These are phyloP conservation scores for Furcula furcula DNA, from an alignment of 2,888 invertebrate species.

Conservation along the genomic window DNA sequence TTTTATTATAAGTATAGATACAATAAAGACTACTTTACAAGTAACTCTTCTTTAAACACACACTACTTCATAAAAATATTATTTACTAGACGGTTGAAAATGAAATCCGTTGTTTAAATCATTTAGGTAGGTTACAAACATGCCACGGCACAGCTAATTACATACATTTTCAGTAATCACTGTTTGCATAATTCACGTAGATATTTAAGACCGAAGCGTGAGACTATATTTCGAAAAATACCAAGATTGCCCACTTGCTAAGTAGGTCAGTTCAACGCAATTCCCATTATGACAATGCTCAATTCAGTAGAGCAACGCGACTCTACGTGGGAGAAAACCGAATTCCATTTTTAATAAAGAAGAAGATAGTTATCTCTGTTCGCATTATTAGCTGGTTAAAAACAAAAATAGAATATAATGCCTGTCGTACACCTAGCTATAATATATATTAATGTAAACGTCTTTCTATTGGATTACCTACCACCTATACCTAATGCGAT, in stretches of 20 bases:
- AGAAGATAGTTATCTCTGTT: conserved; percentile 26
- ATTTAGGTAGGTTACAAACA: no score
- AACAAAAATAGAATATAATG: no score
- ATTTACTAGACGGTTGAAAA: no score
- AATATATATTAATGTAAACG: no score
- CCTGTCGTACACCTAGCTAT: no score
- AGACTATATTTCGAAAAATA: conserved; percentile 67
- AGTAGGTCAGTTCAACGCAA: conserved; percentile 63
- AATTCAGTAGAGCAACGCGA: conserved; percentile 62
- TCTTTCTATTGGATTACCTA: no score
- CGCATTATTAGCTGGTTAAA: conserved; percentile 12
- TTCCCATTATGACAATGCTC: conserved; percentile 76
- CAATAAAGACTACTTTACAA: no score
- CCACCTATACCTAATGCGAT: no score
- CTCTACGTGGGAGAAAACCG: conserved; percentile 53
- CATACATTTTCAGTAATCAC: conserved; percentile 15
- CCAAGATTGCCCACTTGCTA: conserved; percentile 60
- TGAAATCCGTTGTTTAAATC: no score
- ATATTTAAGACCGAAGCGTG: conserved; percentile 52
- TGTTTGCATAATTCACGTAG: conserved; percentile 40
- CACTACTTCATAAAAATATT: no score
- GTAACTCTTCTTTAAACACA: no score
- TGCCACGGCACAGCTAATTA: conserved; percentile 4
- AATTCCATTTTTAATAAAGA: conserved; percentile 33
- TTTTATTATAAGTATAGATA: no score